Conservation (phyloP, 92 coral and sea anemone species). For the Phenganax marumi region DNA sequence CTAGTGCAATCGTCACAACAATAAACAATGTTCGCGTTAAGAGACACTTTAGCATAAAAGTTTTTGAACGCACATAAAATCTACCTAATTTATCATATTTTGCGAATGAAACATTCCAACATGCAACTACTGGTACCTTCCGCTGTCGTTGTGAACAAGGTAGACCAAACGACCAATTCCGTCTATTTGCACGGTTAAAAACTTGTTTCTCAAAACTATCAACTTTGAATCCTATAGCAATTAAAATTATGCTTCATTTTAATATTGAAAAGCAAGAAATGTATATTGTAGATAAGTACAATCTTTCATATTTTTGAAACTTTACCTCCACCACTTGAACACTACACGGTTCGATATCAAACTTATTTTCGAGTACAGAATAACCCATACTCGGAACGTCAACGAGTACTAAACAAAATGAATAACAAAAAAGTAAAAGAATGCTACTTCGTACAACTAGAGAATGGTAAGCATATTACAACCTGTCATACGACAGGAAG, state of each 20-base stretch:
- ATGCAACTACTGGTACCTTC: conserved; percentile 48
- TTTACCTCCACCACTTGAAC: conserved; percentile 24
- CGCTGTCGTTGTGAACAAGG: conserved; percentile 66
- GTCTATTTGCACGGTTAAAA: conserved; percentile 58
- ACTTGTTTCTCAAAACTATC: conserved; percentile 58
- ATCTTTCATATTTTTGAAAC: not conserved
- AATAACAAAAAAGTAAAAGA: not conserved
- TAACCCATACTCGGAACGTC: conserved; percentile 69
- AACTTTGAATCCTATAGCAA: conserved; percentile 36
- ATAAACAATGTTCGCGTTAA: not conserved
- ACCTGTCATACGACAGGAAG: not conserved
- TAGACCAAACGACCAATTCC: conserved; percentile 69
- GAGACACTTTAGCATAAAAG: not conserved
- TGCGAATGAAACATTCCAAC: not conserved
- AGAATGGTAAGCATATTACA: not conserved
- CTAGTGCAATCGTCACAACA: not conserved
- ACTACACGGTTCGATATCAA: conserved; percentile 12
- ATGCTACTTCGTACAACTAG: not conserved
- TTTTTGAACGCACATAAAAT: not conserved
- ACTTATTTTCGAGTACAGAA: not conserved
- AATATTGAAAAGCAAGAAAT: not conserved
- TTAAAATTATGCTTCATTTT: not conserved
- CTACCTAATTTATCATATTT: not conserved
- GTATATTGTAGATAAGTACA: not conserved
- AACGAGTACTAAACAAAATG: conserved; percentile 55